Conservation (phyloP, 2,797 vertebrate genomes). For the Ptychobarbus kaznakovi region DNA sequence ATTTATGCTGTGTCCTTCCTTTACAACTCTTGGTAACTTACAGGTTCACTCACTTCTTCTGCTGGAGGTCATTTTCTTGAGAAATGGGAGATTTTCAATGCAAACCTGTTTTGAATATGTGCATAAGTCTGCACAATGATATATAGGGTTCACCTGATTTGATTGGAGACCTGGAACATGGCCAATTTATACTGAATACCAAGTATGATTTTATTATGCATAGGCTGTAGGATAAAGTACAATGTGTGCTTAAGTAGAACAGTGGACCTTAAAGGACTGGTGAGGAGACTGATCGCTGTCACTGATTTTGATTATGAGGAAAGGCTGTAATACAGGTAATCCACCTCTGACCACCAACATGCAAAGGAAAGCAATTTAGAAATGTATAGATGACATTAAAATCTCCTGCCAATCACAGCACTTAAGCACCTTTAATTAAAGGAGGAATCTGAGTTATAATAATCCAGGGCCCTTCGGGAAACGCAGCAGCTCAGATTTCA, state of each 20-base stretch:
- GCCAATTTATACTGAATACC: slow-evolving; percentile 26
- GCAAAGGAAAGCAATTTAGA: slow-evolving; percentile 54
- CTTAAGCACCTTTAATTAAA: slow-evolving; percentile 72
- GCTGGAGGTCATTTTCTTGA: not conserved
- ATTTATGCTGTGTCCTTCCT: not conserved
- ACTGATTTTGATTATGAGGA: slow-evolving; percentile 17
- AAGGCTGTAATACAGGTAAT: slow-evolving; percentile 47
- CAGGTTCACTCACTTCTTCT: not conserved
- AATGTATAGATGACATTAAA: slow-evolving; percentile 65
- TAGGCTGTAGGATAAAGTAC: slow-evolving; percentile 7
- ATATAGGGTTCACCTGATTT: slow-evolving; percentile 27
- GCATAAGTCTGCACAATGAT: not conserved
- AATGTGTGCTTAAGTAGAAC: slow-evolving; percentile 7
- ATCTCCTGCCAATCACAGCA: slow-evolving; percentile 64
- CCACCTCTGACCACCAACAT: slow-evolving; percentile 49
- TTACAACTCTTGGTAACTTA: not conserved
- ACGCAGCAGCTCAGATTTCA: slow-evolving; percentile 64
- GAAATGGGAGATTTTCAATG: not conserved
- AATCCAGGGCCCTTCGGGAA: slow-evolving; percentile 61
- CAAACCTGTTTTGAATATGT: not conserved
- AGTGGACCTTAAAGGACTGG: slow-evolving; percentile 6
- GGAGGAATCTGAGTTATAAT: slow-evolving; percentile 60
- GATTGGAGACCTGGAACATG: slow-evolving; percentile 22
- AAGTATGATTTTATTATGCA: slow-evolving; percentile 38
- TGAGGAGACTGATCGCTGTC: slow-evolving; percentile 39